phyloP scores from a whole-genome alignment of 2,888 invertebrate genomes.

The Polyommatus iphigenia region DNA sequence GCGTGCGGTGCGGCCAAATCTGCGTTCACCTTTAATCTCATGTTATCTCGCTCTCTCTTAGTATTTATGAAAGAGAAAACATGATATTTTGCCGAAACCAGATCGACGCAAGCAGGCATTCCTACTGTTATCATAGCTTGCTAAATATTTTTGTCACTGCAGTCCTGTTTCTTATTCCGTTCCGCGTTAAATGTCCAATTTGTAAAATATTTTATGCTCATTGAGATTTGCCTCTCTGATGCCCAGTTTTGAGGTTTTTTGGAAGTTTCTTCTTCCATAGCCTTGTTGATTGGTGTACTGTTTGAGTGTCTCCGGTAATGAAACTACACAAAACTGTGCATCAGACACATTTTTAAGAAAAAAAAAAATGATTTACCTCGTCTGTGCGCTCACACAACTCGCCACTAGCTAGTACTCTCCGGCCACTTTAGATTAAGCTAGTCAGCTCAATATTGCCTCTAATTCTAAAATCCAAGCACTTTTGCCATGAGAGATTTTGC shows the following conservation, averaged over 20 bases:
- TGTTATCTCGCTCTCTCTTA: too few relatives aligned
- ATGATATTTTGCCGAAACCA: too few relatives aligned
- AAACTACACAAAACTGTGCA: neutral
- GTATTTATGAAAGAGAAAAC: too few relatives aligned
- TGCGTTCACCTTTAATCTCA: too few relatives aligned
- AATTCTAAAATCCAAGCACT: constrained; percentile 5
- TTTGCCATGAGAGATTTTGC: neutral
- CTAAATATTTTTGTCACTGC: constrained; percentile 9
- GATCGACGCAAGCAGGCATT: too few relatives aligned
- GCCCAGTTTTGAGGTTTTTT: constrained; percentile 32
- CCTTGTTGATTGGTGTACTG: neutral
- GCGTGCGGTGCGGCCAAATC: too few relatives aligned
- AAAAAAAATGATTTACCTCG: constrained; percentile 41
- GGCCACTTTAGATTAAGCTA: constrained; percentile 47
- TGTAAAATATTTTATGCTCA: constrained; percentile 29
- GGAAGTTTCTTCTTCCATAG: too few relatives aligned
- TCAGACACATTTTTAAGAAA: constrained; percentile 36
- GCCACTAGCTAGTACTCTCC: constrained; percentile 54
- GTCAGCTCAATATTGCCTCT: constrained; percentile 50
- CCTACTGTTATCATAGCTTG: neutral
- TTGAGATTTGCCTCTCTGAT: constrained; percentile 33
- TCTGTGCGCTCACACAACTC: constrained; percentile 58
- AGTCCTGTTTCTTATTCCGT: constrained; percentile 1
- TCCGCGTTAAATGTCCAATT: constrained; percentile 33
- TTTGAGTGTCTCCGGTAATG: neutral